Percentiles rank a stretch among this genome's conserved stretches.
These are phyloP conservation scores for Nannoperca obscura DNA, from an alignment of 2,797 vertebrate species.

Conservation along the genomic window DNA sequence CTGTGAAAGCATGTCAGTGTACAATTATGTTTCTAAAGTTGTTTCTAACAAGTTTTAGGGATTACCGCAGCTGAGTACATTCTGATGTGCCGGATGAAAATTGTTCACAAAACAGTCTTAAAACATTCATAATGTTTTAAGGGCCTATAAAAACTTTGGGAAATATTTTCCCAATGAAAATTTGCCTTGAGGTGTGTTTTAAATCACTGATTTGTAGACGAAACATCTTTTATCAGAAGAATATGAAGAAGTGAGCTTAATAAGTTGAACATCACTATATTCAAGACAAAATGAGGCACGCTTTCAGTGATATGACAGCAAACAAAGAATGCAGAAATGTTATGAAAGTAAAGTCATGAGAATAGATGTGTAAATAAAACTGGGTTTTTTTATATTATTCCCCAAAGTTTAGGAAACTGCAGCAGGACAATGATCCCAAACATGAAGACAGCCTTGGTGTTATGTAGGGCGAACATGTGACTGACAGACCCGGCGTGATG, in stretches of 20 bases:
- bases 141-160: not conserved
- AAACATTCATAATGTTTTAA: constrained; percentile 12
- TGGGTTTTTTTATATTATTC: not conserved
- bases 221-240: not conserved
- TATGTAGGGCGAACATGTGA: not conserved
- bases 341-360: not conserved
- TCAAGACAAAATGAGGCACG: not conserved
- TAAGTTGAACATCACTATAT: not conserved
- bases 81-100: not conserved
- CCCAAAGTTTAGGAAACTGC: not conserved
- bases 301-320: not conserved
- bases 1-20: not conserved
- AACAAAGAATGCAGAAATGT: not conserved
- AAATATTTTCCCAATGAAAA: constrained; percentile 14
- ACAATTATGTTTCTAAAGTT: constrained; percentile 2
- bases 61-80: constrained; percentile 15
- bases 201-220: constrained; percentile 8
- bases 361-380: not conserved
- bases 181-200: not conserved
- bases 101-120: not conserved
- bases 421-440: not conserved
- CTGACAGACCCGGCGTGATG: not conserved
- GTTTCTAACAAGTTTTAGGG: constrained; percentile 13
- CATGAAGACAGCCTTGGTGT: not conserved
- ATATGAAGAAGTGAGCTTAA: not conserved